These are phyloP conservation scores for Thunnus albacares DNA, from an alignment of 2,797 vertebrate species.

Conservation along the genomic window DNA sequence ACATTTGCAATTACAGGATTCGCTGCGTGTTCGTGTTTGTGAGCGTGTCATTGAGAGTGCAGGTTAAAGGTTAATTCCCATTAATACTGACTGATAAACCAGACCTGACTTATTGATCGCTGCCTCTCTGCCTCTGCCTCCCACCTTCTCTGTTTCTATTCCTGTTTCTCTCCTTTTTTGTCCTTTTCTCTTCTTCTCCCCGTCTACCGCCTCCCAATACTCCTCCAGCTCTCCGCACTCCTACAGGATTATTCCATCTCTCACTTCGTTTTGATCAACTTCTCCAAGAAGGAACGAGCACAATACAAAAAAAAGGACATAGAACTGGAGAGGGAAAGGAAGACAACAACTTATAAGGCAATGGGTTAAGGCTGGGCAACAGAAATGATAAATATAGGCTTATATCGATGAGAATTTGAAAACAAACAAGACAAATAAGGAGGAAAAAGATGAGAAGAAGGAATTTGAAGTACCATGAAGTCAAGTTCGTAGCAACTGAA, in stretches of 20 bases:
- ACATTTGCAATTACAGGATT: constrained; percentile 69
- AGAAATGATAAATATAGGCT: too few relatives aligned
- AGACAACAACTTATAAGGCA: neutral
- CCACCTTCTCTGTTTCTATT: constrained; percentile 14
- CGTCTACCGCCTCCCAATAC: neutral
- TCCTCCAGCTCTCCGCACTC: neutral
- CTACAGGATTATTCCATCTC: constrained; percentile 11
- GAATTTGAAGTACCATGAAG: too few relatives aligned
- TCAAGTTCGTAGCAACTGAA: too few relatives aligned
- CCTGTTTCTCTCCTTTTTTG: neutral
- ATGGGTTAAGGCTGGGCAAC: neutral
- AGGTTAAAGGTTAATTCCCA: constrained; percentile 70
- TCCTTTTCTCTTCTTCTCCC: constrained; percentile 7
- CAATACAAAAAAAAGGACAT: too few relatives aligned
- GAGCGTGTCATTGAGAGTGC: constrained; percentile 41
- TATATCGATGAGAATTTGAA: neutral
- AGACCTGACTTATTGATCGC: constrained; percentile 73
- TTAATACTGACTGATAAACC: constrained; percentile 76
- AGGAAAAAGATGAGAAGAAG: neutral
- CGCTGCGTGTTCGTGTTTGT: constrained; percentile 43
- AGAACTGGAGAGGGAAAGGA: too few relatives aligned
- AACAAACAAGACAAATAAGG: neutral
- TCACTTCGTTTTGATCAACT: constrained; percentile 3
- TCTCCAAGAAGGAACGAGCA: neutral
- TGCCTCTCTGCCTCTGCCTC: constrained; percentile 25